These are phyloP conservation scores for Danio choprae DNA, from an alignment of 2,797 vertebrate species.

Conservation along the genomic window DNA sequence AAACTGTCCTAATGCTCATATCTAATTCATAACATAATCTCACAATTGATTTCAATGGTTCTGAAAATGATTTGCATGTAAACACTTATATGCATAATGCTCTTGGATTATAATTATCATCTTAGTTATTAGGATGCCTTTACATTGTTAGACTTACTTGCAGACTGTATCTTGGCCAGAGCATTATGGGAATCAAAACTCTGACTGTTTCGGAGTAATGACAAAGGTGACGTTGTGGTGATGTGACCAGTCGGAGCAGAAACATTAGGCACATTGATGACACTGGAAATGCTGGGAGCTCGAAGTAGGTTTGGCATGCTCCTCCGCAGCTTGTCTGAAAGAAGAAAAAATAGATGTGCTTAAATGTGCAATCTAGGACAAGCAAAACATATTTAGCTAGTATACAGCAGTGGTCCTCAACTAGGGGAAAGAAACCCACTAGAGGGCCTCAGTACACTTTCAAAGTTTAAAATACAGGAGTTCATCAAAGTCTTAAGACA, in stretches of 20 bases:
- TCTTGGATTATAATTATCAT: constrained; percentile 1
- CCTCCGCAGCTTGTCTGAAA: constrained; percentile 91
- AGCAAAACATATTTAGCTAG: not conserved
- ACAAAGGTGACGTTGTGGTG: constrained; percentile 76
- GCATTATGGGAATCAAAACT: constrained; percentile 96
- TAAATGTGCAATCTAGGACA: constrained; percentile 6
- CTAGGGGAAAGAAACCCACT: not conserved
- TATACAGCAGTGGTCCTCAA: not conserved
- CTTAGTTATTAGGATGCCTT: not conserved
- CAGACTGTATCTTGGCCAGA: constrained; percentile 89
- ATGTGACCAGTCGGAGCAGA: constrained; percentile 74
- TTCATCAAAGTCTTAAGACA: too few species aligned
- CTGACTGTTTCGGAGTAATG: constrained; percentile 91
- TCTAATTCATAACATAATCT: constrained; percentile 42
- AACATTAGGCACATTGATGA: constrained; percentile 86
- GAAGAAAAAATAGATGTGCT: constrained; percentile 55
- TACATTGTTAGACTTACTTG: constrained; percentile 81
- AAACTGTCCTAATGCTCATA: constrained; percentile 52
- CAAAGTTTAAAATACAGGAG: not conserved
- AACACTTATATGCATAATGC: too few species aligned
- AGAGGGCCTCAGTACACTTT: not conserved
- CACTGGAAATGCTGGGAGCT: constrained; percentile 94
- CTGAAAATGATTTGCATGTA: too few species aligned
- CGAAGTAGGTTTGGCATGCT: constrained; percentile 98
- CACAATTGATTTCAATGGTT: constrained; percentile 30